A percentile compares a stretch with the other conserved stretches of the same genome.
Conservation (phyloP, 2,888 invertebrate species). For the Tillus elongatus region DNA sequence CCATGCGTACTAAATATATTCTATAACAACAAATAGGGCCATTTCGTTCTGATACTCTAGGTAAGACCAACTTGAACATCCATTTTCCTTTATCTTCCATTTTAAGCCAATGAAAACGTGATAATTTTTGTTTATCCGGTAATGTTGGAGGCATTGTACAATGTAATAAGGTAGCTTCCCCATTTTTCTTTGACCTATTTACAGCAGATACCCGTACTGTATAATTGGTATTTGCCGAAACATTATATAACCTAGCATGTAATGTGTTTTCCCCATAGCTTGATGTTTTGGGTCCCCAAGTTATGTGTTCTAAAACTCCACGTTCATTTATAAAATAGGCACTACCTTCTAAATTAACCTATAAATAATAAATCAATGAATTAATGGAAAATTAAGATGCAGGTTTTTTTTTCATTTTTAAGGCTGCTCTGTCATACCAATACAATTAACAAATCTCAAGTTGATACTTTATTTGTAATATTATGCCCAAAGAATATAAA, state of each 20-base stretch:
- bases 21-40: conserved; percentile 84
- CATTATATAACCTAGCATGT: conserved; percentile 54
- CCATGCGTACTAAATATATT: conserved; percentile 66
- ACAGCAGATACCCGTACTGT: conserved; percentile 69
- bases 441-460: too few species aligned
- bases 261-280: conserved; percentile 46
- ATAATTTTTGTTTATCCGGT: conserved; percentile 56
- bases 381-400: conserved; percentile 5
- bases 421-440: too few species aligned
- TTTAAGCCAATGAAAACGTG: conserved; percentile 53
- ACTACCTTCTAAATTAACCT: conserved; percentile 46
- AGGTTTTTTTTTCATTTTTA: too few species aligned
- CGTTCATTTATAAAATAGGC: conserved; percentile 48
- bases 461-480: too few species aligned
- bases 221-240: conserved; percentile 77
- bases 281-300: conserved; percentile 52
- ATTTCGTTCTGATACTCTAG: conserved; percentile 72
- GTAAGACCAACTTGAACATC: conserved; percentile 66
- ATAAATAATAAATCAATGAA: conserved; percentile 13
- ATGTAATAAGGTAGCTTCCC: conserved; percentile 52
- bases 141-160: conserved; percentile 65
- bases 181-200: conserved; percentile 65
- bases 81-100: conserved; percentile 56
- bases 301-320: conserved; percentile 44
- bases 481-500: too few species aligned